Conservation (phyloP, 2,888 invertebrate species). For the Anoplius nigerrimus region DNA sequence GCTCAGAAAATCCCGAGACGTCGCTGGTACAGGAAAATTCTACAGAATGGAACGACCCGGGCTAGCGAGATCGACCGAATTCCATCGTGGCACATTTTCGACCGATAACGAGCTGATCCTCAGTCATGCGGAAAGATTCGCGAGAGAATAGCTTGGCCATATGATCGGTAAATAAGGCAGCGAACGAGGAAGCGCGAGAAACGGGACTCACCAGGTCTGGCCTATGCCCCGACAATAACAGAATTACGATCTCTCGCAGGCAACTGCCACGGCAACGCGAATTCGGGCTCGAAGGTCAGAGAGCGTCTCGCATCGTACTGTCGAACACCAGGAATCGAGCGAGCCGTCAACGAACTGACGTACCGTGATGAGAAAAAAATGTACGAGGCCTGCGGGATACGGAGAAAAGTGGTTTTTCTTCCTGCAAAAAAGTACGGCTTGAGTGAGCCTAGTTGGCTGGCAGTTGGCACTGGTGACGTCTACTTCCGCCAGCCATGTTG, state of each 20-base stretch:
- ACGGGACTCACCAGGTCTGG: conserved; percentile 37
- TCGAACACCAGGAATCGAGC: conserved; percentile 15
- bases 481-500: conserved; percentile 71
- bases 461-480: conserved; percentile 73
- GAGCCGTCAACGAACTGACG: conserved; percentile 41
- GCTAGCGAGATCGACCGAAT: no score
- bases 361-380: conserved; percentile 59
- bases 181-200: conserved; percentile 17
- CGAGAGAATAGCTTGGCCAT: conserved; percentile 17
- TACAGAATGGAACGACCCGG: no score
- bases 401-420: conserved; percentile 62
- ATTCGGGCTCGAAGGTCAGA: conserved; percentile 24
- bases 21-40: no score
- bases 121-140: no score
- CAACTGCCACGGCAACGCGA: conserved; percentile 27
- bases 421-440: conserved; percentile 61
- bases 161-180: conserved; percentile 34
- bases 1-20: no score
- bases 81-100: no score
- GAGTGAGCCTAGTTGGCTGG: conserved; percentile 65
- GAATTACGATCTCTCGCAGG: conserved; percentile 29
- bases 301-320: conserved; percentile 31
- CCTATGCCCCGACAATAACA: conserved; percentile 44
- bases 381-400: conserved; percentile 51
- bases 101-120: no score